A percentile compares a stretch with the other conserved stretches of the same genome.
Conservation (phyloP, 2,113 vertebrate genomes). For the Eubucco bourcierii region DNA sequence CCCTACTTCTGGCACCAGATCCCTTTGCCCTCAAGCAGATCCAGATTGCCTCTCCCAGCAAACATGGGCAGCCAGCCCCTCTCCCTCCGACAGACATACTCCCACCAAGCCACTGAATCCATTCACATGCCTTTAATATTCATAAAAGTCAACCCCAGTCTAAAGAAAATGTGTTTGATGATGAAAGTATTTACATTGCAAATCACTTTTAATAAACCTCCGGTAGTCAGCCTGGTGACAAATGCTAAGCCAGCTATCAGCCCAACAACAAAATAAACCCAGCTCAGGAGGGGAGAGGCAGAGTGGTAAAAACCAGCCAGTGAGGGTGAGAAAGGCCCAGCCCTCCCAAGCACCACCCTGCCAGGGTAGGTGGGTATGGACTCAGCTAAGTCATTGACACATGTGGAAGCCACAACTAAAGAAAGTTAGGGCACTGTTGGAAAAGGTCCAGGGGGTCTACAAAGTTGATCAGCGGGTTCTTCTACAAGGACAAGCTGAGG, state of each 20-base stretch:
- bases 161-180: constrained; percentile 55
- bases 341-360: background rate
- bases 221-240: constrained; percentile 54
- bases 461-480: too few relatives aligned
- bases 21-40: background rate
- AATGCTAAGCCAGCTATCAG: constrained; percentile 55
- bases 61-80: background rate
- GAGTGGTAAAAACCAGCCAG: background rate
- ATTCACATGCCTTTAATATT: constrained; percentile 46
- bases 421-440: too few relatives aligned
- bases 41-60: background rate
- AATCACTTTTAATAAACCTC: constrained; percentile 63
- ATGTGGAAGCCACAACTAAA: too few relatives aligned
- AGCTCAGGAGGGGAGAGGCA: background rate
- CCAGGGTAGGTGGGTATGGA: accelerated
- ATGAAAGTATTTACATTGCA: constrained; percentile 71
- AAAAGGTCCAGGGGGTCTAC: too few relatives aligned
- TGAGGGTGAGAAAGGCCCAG: background rate
- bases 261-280: constrained; percentile 40
- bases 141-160: constrained; percentile 40
- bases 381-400: background rate
- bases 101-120: constrained; percentile 11
- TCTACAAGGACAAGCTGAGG: too few relatives aligned
- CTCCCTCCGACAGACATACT: background rate
- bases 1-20: background rate